Evolutionary conservation across 2,888 invertebrate species (phyloP), one percentile per base, ranked within the genome.

Genomic region (Opisthograptis luteolata): DNA sequence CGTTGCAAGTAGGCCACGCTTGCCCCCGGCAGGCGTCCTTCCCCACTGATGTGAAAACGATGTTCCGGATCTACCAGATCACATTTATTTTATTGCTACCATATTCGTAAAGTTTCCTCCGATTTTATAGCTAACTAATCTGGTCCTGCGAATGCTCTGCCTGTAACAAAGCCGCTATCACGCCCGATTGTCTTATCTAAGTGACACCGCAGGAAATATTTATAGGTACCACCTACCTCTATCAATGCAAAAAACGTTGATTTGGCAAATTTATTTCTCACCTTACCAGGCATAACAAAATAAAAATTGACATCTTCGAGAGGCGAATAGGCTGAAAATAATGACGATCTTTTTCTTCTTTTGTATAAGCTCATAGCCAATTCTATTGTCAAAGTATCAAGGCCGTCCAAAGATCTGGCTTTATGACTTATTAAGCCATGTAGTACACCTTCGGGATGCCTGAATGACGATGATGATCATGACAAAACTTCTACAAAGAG

Each of bases 31-130:
- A 8, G 30, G 14, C 44, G 24, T 28, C 55, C 36, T 36, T 31
- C 28, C 43, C 41, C 61, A 63, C 68, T 70, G 70, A 76, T 75
- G 73, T 69, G 74, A 75, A 73, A 78, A 77, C 76, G 70, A 75
- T 77, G 75, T 77, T 73, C 65, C 61, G 44, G 44, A 44, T 59
- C 55, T 34, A 20, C 30, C 36, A 42, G 48, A 31, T 67, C 65
- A 73, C 70, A 70, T 76, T 72, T 66, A 69, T 75, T 78, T 75
- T 75, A 78, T 71, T 69, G 66, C 69, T 37, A 55, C 62, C 56
- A 65, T 69, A 64, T 70, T 56, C 46, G 62, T 66, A 62, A 64
- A 61, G 53, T 63, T 47, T 63, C 55, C 54, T 45, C 50, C 44
- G 43, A 61, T 52, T 66, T 69, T 55, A 59, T 46, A 37, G 55